Conservation (phyloP, 2,888 invertebrate species). For the Epsilonema sp. region DNA sequence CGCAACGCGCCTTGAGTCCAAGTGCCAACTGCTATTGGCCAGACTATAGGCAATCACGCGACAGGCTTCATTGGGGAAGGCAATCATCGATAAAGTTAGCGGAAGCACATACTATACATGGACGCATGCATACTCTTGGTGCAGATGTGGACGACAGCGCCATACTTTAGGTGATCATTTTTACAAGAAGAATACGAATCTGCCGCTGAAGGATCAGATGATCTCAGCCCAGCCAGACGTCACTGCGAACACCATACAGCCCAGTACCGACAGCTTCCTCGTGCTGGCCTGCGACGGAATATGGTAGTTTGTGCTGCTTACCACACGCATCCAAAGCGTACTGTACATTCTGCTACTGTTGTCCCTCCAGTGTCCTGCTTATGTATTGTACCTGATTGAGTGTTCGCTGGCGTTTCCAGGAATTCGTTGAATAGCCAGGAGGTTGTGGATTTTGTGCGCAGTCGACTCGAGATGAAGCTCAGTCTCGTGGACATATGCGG, state of each 20-base stretch:
- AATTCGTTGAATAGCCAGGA: slow-evolving; percentile 90
- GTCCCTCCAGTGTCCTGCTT: not conserved
- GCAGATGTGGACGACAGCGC: not conserved
- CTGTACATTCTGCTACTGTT: too few species aligned
- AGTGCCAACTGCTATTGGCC: too few species aligned
- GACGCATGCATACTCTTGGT: too few species aligned
- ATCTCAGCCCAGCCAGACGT: slow-evolving; percentile 85
- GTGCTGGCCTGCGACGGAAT: slow-evolving; percentile 84
- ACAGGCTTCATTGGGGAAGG: too few species aligned
- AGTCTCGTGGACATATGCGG: too few species aligned
- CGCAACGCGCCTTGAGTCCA: too few species aligned
- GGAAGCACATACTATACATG: too few species aligned
- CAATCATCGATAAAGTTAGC: too few species aligned
- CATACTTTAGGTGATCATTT: slow-evolving; percentile 55
- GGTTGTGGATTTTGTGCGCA: slow-evolving; percentile 67
- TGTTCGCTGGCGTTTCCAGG: slow-evolving; percentile 24
- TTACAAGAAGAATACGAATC: slow-evolving; percentile 65
- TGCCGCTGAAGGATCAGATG: slow-evolving; percentile 76
- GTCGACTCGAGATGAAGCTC: too few species aligned
- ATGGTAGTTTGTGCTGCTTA: too few species aligned
- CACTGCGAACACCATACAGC: slow-evolving; percentile 46
- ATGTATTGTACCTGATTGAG: not conserved
- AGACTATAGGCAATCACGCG: not conserved
- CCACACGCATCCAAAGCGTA: too few species aligned
- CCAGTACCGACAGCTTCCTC: slow-evolving; percentile 57